Conservation (phyloP, 2,797 vertebrate species). For the Miichthys miiuy region DNA sequence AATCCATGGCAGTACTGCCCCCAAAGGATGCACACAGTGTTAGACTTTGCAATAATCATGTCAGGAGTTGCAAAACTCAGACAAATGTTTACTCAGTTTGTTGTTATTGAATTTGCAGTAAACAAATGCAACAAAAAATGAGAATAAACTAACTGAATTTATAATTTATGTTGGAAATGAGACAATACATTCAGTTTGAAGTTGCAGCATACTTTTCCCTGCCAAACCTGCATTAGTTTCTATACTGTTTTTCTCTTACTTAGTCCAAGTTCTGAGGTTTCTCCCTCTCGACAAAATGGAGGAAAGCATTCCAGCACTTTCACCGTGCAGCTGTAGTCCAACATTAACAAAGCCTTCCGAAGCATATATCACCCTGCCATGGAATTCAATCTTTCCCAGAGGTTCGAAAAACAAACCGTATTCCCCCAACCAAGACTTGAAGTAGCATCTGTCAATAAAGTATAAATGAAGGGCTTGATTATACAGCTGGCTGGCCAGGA, state of each 20-base stretch:
- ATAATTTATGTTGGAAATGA: conserved; percentile 4
- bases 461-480: conserved; percentile 82
- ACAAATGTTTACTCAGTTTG: background rate
- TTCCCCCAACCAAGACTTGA: conserved; percentile 71
- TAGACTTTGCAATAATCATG: no score
- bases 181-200: background rate
- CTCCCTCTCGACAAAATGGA: conserved; percentile 56
- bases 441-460: conserved; percentile 87
- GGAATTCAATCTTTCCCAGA: conserved; percentile 78
- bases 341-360: conserved; percentile 76
- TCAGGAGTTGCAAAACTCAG: background rate
- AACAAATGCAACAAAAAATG: background rate
- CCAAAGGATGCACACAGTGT: background rate
- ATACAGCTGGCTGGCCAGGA: conserved; percentile 83
- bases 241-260: conserved; percentile 34
- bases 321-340: conserved; percentile 71
- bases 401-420: conserved; percentile 79
- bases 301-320: conserved; percentile 52
- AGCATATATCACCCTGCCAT: conserved; percentile 72
- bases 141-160: background rate
- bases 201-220: conserved; percentile 5
- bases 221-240: conserved; percentile 13
- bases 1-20: background rate
- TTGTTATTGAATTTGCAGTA: background rate
- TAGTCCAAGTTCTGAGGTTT: conserved; percentile 45